Evolutionary conservation across 2,113 vertebrate genomes (phyloP).

Genomic region (Macquaria australasica): DNA sequence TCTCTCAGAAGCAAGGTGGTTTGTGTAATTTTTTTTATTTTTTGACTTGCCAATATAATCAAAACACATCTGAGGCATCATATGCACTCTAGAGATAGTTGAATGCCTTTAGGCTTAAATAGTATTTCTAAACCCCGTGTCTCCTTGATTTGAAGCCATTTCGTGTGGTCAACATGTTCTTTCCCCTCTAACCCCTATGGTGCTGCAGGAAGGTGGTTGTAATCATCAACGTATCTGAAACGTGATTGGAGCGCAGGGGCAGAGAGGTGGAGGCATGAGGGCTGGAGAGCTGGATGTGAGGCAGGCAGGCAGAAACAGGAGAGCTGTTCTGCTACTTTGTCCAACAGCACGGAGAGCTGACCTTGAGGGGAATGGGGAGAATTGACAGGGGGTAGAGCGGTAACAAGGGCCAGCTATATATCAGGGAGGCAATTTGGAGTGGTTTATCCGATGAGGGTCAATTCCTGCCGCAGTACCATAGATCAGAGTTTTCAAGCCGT

Average conservation of each 20-base stretch:
- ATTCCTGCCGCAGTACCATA: constrained; percentile 78
- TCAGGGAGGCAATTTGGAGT: constrained; percentile 84
- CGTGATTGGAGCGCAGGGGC: constrained; percentile 55
- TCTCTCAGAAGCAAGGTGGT: too few relatives aligned
- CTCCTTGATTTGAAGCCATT: constrained; percentile 58
- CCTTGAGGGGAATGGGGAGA: constrained; percentile 83
- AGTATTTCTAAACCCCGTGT: constrained; percentile 42
- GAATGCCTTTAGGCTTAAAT: constrained; percentile 14
- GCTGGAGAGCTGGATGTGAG: constrained; percentile 43
- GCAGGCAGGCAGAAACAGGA: constrained; percentile 54
- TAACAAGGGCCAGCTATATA: constrained; percentile 84
- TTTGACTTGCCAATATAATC: background rate
- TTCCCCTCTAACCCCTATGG: constrained; percentile 49
- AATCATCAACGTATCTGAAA: constrained; percentile 60
- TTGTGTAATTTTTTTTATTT: background rate
- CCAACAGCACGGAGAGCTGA: constrained; percentile 74
- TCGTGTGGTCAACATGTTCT: constrained; percentile 51
- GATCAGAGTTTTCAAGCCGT: constrained; percentile 78
- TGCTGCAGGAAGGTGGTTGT: constrained; percentile 52
- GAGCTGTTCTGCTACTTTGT: constrained; percentile 73
- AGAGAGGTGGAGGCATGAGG: constrained; percentile 7
- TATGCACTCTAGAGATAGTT: background rate
- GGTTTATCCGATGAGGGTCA: constrained; percentile 85
- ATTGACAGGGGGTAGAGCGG: constrained; percentile 78
- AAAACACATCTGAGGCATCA: constrained; percentile 23